These are phyloP conservation scores for Delia radicum DNA, from an alignment of 1,140 invertebrate genomes.

Conservation along the genomic window DNA sequence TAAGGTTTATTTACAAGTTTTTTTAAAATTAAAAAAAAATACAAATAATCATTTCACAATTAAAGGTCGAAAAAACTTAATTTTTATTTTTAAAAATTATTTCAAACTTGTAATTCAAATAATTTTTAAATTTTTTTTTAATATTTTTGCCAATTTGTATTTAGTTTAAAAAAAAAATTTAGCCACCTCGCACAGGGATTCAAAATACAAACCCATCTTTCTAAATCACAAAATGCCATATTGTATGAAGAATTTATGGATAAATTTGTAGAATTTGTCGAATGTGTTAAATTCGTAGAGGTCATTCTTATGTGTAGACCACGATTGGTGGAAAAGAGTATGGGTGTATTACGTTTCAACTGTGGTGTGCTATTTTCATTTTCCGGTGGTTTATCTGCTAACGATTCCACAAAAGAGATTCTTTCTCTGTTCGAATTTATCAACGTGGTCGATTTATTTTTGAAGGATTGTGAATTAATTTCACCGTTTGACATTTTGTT, in stretches of 20 bases:
- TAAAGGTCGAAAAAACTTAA: no score
- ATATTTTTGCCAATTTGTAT: no score
- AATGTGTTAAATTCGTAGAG: not conserved
- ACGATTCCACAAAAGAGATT: not conserved
- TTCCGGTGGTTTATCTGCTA: not conserved
- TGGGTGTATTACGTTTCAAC: conserved; percentile 30
- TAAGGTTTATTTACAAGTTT: no score
- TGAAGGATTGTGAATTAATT: not conserved
- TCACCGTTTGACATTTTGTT: not conserved
- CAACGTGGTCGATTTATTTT: not conserved
- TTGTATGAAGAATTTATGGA: conserved; percentile 33
- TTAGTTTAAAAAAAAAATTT: no score
- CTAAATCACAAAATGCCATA: conserved; percentile 48
- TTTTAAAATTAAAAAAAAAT: no score
- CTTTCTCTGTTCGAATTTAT: not conserved
- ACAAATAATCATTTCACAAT: no score
- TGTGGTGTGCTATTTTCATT: not conserved
- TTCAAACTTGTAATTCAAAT: no score
- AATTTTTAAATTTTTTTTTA: no score
- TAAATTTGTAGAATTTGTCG: not conserved
- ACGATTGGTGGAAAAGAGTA: conserved; percentile 47
- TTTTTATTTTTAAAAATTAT: no score
- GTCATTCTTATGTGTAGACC: conserved; percentile 42
- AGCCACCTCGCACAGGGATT: no score
- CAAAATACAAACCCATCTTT: conserved; percentile 47